Percentiles rank a stretch among this genome's conserved stretches.
These are phyloP conservation scores for Phalacrocorax aristotelis DNA, from an alignment of 2,113 vertebrate genomes.

Conservation along the genomic window DNA sequence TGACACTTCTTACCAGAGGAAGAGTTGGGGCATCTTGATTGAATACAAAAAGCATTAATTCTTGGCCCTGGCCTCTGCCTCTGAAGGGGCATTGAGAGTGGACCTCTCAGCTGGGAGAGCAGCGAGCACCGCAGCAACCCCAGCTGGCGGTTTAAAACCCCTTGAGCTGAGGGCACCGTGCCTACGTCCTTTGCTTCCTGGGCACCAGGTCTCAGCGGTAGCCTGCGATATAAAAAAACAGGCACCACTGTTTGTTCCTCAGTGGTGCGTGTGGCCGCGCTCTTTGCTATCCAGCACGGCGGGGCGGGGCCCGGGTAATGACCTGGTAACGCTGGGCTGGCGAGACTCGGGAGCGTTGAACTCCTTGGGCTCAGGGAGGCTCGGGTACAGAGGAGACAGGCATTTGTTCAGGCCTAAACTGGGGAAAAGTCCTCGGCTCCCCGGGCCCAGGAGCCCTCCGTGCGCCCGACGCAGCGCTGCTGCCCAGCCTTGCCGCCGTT, in stretches of 20 bases:
- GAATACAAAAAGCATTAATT: rapidly evolving
- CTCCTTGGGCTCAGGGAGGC: rapidly evolving
- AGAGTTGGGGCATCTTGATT: too few relatives aligned
- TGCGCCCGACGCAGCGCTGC: rapidly evolving
- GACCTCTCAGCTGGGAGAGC: neutral
- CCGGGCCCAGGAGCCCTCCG: rapidly evolving
- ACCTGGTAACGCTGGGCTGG: too few relatives aligned
- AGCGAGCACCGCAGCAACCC: rapidly evolving
- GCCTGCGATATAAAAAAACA: neutral
- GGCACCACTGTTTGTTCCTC: too few relatives aligned
- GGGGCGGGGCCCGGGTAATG: neutral
- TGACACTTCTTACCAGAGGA: neutral
- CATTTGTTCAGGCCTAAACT: rapidly evolving
- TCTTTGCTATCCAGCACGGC: too few relatives aligned
- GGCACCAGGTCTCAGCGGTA: neutral
- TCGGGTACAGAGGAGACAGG: neutral
- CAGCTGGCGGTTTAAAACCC: neutral
- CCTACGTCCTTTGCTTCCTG: neutral
- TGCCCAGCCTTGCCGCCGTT: rapidly evolving
- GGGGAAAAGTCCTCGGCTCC: rapidly evolving
- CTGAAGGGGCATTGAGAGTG: rapidly evolving
- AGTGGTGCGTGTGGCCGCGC: rapidly evolving
- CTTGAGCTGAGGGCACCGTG: too few relatives aligned
- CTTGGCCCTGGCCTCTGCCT: neutral
- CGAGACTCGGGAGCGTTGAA: rapidly evolving